Conservation (phyloP, 2,888 invertebrate species). For the Synergus laeviventris region DNA sequence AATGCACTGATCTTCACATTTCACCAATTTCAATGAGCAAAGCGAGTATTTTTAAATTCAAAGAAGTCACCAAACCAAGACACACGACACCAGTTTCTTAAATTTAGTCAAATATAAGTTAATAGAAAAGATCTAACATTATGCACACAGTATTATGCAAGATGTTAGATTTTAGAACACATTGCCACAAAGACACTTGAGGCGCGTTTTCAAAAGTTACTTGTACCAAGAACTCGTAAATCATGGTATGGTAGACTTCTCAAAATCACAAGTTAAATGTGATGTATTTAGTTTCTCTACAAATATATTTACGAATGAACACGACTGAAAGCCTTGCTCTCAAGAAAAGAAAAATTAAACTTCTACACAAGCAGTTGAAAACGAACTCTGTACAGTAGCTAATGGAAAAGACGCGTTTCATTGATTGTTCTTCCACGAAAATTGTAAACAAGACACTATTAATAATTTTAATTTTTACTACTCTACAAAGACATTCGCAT, state of each 20-base stretch:
- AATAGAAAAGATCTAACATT: background rate
- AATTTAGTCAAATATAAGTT: conserved; percentile 9
- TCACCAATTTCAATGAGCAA: conserved; percentile 11
- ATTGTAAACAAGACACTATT: background rate
- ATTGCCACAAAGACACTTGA: background rate
- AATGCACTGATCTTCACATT: conserved; percentile 45
- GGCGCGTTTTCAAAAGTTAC: background rate
- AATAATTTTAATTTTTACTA: conserved; percentile 7
- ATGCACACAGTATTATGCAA: background rate
- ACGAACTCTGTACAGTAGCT: background rate
- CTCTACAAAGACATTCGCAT: conserved; percentile 35
- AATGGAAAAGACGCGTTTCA: conserved; percentile 9
- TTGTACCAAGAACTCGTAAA: background rate
- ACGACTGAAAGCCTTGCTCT: background rate
- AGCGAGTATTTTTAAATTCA: conserved; percentile 42
- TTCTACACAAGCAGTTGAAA: background rate
- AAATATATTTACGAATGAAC: background rate
- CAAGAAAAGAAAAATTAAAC: background rate
- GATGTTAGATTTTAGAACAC: background rate
- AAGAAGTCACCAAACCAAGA: conserved; percentile 62
- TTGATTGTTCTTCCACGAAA: background rate
- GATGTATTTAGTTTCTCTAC: background rate
- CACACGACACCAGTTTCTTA: conserved; percentile 44
- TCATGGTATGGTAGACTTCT: conserved; percentile 20
- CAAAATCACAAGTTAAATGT: background rate